A percentile compares a stretch with the other conserved stretches of the same genome.
Conservation (phyloP, 2,113 vertebrate genomes). For the Ceuthmochares aereus region DNA sequence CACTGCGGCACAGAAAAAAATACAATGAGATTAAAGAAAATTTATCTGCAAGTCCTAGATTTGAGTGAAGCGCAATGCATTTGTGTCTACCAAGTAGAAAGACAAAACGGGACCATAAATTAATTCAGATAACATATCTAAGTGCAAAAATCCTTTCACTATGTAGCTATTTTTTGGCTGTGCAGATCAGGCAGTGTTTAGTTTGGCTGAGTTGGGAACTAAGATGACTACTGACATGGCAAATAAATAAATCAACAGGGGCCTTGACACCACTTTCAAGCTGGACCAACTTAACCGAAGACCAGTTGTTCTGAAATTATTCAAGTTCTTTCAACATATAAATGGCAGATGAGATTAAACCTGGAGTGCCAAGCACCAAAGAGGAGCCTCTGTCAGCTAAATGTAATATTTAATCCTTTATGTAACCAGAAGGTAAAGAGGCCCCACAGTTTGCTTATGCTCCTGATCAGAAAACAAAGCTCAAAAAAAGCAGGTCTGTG, state of each 20-base stretch:
- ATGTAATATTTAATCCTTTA: constrained; percentile 4
- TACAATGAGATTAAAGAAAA: neutral
- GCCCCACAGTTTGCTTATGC: neutral
- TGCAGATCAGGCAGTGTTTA: neutral
- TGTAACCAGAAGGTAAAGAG: neutral
- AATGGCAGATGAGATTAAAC: neutral
- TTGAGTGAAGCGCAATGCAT: neutral
- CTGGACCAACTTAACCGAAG: neutral
- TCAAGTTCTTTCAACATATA: constrained; percentile 12
- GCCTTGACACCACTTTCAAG: neutral
- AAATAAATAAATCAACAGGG: neutral
- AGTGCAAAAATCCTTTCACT: neutral
- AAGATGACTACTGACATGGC: neutral
- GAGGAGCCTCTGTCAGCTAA: neutral
- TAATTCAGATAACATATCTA: neutral
- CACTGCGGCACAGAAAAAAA: neutral
- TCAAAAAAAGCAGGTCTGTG: neutral
- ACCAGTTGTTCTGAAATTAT: constrained; percentile 24
- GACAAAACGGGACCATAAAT: neutral
- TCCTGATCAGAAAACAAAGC: neutral
- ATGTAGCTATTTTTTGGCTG: neutral
- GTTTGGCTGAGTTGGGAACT: neutral
- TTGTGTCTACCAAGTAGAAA: neutral
- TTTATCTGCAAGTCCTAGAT: neutral
- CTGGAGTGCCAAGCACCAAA: neutral